Conservation (phyloP, 2,797 vertebrate genomes). For the Tokudaia tokunoshimensis region DNA sequence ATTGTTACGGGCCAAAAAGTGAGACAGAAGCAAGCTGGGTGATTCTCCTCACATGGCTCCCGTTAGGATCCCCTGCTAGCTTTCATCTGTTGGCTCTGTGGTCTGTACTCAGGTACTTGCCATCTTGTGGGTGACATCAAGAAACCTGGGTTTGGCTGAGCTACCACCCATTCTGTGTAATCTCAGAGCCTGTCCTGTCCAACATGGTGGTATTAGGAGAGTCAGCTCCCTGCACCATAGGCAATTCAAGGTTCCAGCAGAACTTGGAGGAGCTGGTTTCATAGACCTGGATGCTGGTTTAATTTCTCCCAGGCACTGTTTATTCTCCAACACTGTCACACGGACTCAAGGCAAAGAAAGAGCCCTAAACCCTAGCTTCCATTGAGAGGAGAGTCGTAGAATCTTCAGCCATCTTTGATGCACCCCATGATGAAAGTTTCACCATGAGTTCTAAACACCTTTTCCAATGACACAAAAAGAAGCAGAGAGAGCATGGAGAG, state of each 20-base stretch:
- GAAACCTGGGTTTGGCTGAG: not conserved
- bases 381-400: not conserved
- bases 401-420: constrained; percentile 10
- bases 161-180: not conserved
- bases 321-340: not conserved
- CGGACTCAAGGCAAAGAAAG: not conserved
- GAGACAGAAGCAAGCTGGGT: not conserved
- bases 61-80: not conserved
- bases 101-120: not conserved
- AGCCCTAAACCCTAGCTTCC: not conserved
- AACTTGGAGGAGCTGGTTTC: not conserved
- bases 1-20: not conserved
- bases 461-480: not conserved
- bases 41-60: not conserved
- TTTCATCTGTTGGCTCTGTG: not conserved
- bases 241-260: not conserved
- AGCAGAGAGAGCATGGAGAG: not conserved
- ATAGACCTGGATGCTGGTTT: not conserved
- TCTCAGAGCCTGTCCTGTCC: not conserved
- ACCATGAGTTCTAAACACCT: not conserved
- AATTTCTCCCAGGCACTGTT: not conserved
- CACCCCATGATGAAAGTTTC: not conserved
- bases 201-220: not conserved
- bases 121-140: not conserved
- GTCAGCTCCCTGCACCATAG: not conserved